Evolutionary conservation across 2,113 vertebrate genomes (phyloP), one percentile per base, ranked within the genome.

Genomic region (Hypocryptadius cinnamomeus): DNA sequence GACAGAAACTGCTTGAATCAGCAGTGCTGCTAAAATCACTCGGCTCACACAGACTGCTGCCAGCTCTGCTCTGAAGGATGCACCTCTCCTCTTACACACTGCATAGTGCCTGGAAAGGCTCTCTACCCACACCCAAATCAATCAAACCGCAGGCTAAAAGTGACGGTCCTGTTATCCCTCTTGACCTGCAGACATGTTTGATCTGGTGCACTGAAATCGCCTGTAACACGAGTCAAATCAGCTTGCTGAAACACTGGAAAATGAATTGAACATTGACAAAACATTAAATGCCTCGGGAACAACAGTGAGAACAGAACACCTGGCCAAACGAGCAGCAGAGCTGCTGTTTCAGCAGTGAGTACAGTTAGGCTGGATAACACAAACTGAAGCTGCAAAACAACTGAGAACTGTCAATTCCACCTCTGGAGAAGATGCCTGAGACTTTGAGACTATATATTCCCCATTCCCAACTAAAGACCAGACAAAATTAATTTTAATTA

Each of bases 11-110:
- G 37, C 85, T 53, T 17, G 8, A 3, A 16, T 63, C 69, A 66
- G 81, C 33, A 74, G 22, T 0, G 17, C 53, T 3, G 2, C 64
- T 45, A 5, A 57, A 60, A 88, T 27, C 0, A 0, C 13, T 28
- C 0, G 0, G 61, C 66, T 70, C 44, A 50, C 2, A 1, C 0
- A 0, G 35, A 20, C 40, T 47, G 53, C 69, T 64, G 44, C 4
- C 7, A 69, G 35, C 24, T 39, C 79, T 40, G 2, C 25, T 48
- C 80, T 31, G 44, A 53, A 60, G 45, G 63, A 77, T 9, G 22
- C 19, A 15, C 5, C 14, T 37, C 74, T 76, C 61, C 66, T 60
- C 79, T 50, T 4, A 17, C 33, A 45, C 23, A 6, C 47, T 25
- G 35, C 25, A 25, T 2, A 25, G 48, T 4, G 31, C 54, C 50